Evolutionary conservation across 2,888 invertebrate species (phyloP), one percentile per base, ranked within the genome.

Genomic region (Apamea anceps): DNA sequence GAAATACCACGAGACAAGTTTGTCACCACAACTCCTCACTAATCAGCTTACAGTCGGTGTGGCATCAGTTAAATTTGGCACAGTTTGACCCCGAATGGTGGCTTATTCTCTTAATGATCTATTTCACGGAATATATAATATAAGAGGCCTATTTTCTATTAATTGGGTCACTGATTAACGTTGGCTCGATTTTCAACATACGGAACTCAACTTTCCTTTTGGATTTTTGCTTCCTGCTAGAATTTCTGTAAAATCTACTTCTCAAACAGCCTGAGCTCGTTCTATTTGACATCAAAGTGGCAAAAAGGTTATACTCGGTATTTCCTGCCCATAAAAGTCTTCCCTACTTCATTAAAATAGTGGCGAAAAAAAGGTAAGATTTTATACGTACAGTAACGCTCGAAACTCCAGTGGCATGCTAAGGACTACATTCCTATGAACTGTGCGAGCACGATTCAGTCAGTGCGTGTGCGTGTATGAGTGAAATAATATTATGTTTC

Each of bases 41-140:
- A 80, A 75, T 72, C 60, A 45, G 60, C 54, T 80, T 85, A 75
- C 5, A 76, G 32, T 28, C 15, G n/a, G n/a, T 21, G 60, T 32
- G 60, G 60, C 25, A 37, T 28, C 28, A 21, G 18, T 63, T 66
- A 15, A 51, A 54, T 63, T 82, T 37, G 21, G 28, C 18, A 32
- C 8, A 60, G 48, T 42, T 42, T 66, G 32, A 62, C 66, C 32
- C 7, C 12, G 4, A 62, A 6, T 42, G 21, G 42, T 21, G 15
- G 32, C 6, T 60, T 42, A 60, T 42, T 66, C 37, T 1, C 28
- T 42, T 42, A 66, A 42, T 28, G 25, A 18, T 65, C 12, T 57
- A 51, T 71, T 32, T 54, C 32, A 54, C 13, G 48, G 28, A 70
- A 28, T 21, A 8, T 7, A 21, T 32, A 8, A 21, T 32, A 8